phyloP scores from a whole-genome alignment of 1,140 invertebrate species.

The Oreohelix idahoensis region DNA sequence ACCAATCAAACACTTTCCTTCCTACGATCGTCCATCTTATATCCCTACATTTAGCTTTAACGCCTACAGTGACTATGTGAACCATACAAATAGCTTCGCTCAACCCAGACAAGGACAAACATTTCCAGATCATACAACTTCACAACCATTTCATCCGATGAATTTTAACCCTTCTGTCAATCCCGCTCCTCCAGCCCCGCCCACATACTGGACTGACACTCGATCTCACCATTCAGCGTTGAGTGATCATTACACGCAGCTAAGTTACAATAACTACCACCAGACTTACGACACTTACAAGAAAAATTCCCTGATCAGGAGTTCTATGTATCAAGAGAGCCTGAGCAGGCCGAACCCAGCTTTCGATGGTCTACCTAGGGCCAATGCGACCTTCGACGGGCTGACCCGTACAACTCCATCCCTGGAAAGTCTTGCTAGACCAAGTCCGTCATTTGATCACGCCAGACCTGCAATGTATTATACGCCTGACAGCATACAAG shows the following conservation, averaged over 20 bases:
- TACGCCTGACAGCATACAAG: conserved; percentile 1
- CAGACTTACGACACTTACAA: conserved; percentile 20
- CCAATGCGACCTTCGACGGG: not conserved
- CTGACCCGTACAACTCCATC: not conserved
- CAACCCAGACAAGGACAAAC: not conserved
- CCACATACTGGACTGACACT: conserved; percentile 17
- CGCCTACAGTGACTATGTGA: conserved; percentile 29
- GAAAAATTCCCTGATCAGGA: conserved; percentile 4
- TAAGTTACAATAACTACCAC: conserved; percentile 18
- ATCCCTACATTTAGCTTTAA: conserved; percentile 7
- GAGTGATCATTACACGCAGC: not conserved
- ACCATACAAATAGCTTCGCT: not conserved
- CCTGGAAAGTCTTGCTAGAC: conserved; percentile 5
- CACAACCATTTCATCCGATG: conserved; percentile 28
- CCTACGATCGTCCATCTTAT: conserved; percentile 25
- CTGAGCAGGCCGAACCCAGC: not conserved
- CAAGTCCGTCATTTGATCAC: conserved; percentile 15
- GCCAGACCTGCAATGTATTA: conserved; percentile 18
- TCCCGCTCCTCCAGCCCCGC: not conserved
- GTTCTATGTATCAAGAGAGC: conserved; percentile 28
- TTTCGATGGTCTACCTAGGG: not conserved
- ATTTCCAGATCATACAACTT: not conserved
- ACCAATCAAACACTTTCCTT: conserved; percentile 19
- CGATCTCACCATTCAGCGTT: not conserved
- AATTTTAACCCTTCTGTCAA: conserved; percentile 28